Evolutionary conservation across 2,797 vertebrate species (phyloP).

Genomic region (Psittacula derbiana): DNA sequence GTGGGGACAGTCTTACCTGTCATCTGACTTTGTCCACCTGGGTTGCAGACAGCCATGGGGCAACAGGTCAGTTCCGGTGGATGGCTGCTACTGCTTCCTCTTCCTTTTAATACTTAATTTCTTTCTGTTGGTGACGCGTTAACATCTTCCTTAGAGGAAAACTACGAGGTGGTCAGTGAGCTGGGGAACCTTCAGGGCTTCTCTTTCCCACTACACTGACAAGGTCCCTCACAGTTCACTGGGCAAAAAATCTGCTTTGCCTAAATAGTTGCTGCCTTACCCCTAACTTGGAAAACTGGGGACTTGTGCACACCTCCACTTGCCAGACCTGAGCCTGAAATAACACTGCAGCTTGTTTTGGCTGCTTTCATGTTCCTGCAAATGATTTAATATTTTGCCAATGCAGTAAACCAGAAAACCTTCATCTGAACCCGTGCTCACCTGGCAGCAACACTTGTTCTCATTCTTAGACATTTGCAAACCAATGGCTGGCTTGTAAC

Average conservation of each 20-base stretch:
- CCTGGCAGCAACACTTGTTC: neutral
- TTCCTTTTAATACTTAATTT: neutral
- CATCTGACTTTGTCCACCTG: accelerated
- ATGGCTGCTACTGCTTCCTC: neutral
- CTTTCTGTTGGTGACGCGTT: accelerated
- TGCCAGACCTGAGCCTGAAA: neutral
- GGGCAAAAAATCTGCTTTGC: neutral
- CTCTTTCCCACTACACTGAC: neutral
- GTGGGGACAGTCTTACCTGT: neutral
- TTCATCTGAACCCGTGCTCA: neutral
- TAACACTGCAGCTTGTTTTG: neutral
- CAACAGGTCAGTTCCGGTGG: neutral
- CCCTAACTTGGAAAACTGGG: neutral
- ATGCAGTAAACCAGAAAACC: neutral
- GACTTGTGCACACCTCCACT: neutral
- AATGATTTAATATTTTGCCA: neutral
- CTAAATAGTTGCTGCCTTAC: neutral
- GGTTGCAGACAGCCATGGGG: accelerated
- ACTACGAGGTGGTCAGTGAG: neutral
- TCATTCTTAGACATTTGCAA: neutral
- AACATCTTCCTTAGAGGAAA: neutral
- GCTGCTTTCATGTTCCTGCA: neutral
- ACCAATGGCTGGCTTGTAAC: neutral
- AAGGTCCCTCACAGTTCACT: neutral
- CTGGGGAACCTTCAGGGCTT: neutral